Evolutionary conservation across 2,113 vertebrate genomes (phyloP), one percentile per base, ranked within the genome.

Genomic region (Pholis gunnellus): DNA sequence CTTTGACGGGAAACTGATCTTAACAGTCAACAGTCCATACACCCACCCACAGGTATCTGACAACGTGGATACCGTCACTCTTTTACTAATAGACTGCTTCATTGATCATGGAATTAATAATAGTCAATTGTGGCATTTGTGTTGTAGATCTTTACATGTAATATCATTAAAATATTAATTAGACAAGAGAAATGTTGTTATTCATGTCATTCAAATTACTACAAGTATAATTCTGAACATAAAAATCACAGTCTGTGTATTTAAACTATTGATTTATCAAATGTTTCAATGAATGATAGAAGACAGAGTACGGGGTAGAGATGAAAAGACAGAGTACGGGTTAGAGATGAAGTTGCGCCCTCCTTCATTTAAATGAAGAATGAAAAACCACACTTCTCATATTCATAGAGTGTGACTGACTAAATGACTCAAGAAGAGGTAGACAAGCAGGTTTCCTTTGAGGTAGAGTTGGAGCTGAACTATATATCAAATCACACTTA

Each of bases 1-100:
- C 71, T 72, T 63, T 27, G 36, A 90, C 94, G 92, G 93, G 94
- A 94, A 94, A 89, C 85, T 59, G 40, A 81, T 88, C 9, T 86
- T 31, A 92, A 87, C 92, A 85, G 90, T 87, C 81, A 88, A 83
- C 67, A 88, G 86, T 54, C 40, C 29, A 70, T 9, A 82, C 60
- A 42, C 76, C 75, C 84, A 65, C 72, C 72, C 83, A 70, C 72
- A 85, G 72, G 72, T 78, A 78, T 4, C 70, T 65, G 27, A 63
- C 11, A 40, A 59, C 40, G 18, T 63, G 17, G n/a, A 82, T 48
- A 25, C 4, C 63, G 38, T 48, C 27, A 61, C 10, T 38, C 6
- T 17, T 18, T 72, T 14, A 38, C 42, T 13, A 15, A 79, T 1
- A 17, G 17, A 63, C 44, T 59, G 20, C n/a, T 22, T 46, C 29